Percentiles rank a stretch among this genome's conserved stretches.
Conservation (phyloP, 1,140 invertebrate genomes). For the Amphibalanus amphitrite region DNA sequence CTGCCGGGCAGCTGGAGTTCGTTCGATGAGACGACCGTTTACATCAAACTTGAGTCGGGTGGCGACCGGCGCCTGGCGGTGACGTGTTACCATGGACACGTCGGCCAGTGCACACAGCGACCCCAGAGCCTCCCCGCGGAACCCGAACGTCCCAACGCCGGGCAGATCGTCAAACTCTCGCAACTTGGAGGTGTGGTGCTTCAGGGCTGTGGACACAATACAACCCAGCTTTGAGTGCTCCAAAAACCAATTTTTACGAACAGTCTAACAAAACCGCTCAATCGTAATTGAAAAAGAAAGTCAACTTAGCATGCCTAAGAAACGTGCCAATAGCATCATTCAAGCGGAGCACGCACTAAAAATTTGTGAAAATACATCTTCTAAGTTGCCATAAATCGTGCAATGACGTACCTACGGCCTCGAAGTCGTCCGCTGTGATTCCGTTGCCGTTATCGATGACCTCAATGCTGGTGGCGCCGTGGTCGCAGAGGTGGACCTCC, state of each 20-base stretch:
- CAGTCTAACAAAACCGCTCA: too few species aligned
- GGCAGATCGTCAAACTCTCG: conserved; percentile 64
- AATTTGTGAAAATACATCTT: too few species aligned
- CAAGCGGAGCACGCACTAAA: too few species aligned
- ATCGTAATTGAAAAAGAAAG: too few species aligned
- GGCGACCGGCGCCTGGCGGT: conserved; percentile 38
- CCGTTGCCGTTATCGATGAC: conserved; percentile 87
- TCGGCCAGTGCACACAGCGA: conserved; percentile 79
- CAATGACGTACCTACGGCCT: conserved; percentile 55
- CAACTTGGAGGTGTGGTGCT: conserved; percentile 88
- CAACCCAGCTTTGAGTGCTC: too few species aligned
- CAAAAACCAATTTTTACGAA: too few species aligned
- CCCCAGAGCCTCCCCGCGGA: conserved; percentile 92
- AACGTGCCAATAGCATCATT: too few species aligned
- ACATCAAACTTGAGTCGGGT: conserved; percentile 61
- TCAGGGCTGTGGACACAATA: conserved; percentile 45
- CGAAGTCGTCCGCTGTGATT: conserved; percentile 67
- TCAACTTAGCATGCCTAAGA: too few species aligned
- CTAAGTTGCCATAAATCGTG: conserved; percentile 6
- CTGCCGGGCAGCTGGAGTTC: conserved; percentile 50
- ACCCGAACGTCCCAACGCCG: conserved; percentile 74
- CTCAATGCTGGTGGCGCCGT: conserved; percentile 74
- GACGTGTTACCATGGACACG: conserved; percentile 58
- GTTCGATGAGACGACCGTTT: conserved; percentile 51
- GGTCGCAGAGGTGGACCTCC: conserved; percentile 72